Evolutionary conservation across 37 sponge, comb jelly and placozoan genomes (phyloP).

Genomic region (Halisarca cf. caerulea): DNA sequence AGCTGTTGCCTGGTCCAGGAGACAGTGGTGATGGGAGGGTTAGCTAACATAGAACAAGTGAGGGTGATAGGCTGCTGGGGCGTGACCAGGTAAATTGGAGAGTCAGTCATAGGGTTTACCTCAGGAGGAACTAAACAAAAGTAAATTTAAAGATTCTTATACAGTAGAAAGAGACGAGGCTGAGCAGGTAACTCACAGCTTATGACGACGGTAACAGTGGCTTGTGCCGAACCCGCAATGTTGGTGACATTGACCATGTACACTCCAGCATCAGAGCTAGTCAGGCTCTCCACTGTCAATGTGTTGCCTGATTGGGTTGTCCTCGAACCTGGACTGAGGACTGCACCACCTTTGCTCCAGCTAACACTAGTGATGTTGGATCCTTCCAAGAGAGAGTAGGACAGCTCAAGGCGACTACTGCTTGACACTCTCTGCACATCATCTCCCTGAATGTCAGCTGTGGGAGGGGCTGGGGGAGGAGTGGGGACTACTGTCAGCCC

Average conservation of each 20-base stretch:
- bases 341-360: background rate
- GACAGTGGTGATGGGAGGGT: background rate
- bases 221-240: background rate
- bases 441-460: no score
- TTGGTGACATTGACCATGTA: constrained; percentile 2
- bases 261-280: background rate
- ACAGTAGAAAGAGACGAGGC: background rate
- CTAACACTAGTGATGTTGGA: background rate
- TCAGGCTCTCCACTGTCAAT: background rate
- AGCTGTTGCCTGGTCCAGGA: background rate
- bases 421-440: no score
- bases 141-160: background rate
- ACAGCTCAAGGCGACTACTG: background rate
- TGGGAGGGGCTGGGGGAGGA: no score
- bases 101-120: background rate
- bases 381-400: background rate
- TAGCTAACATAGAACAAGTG: background rate
- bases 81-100: background rate
- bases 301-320: background rate
- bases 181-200: background rate
- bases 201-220: background rate
- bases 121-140: background rate
- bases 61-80: background rate
- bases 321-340: background rate
- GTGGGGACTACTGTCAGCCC: no score